Conservation (phyloP, 2,797 vertebrate genomes). For the Ptychobarbus kaznakovi region DNA sequence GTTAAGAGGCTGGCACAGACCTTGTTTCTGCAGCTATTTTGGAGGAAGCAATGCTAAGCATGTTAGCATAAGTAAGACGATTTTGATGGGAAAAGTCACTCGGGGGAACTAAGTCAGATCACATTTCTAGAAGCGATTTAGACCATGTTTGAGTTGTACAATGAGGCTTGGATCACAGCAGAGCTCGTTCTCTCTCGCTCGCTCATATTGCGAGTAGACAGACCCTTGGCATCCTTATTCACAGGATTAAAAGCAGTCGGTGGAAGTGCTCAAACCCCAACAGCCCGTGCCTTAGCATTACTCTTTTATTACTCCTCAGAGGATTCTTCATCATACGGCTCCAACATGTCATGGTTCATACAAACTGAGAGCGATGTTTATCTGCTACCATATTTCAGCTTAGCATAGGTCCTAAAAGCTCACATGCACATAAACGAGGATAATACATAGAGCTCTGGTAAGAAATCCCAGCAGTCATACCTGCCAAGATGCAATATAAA, state of each 20-base stretch:
- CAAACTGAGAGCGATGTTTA: slow-evolving; percentile 31
- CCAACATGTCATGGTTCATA: slow-evolving; percentile 29
- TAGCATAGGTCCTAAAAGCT: slow-evolving; percentile 3
- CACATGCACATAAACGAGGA: slow-evolving; percentile 9
- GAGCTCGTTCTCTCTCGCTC: slow-evolving; percentile 65
- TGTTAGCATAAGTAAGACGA: slow-evolving; percentile 73
- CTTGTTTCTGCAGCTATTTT: slow-evolving; percentile 75
- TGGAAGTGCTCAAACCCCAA: slow-evolving; percentile 61
- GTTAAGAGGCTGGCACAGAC: slow-evolving; percentile 68
- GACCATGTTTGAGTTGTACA: slow-evolving; percentile 72
- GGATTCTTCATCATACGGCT: slow-evolving; percentile 26
- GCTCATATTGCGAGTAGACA: slow-evolving; percentile 59
- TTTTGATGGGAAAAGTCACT: slow-evolving; percentile 71
- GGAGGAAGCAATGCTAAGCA: slow-evolving; percentile 75
- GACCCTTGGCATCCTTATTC: slow-evolving; percentile 69
- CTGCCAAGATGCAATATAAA: slow-evolving; percentile 35
- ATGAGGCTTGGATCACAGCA: slow-evolving; percentile 68
- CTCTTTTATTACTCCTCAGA: slow-evolving; percentile 31
- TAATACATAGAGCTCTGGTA: slow-evolving; percentile 6
- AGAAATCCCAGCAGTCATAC: slow-evolving; percentile 26
- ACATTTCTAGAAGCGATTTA: slow-evolving; percentile 66
- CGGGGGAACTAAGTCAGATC: slow-evolving; percentile 75
- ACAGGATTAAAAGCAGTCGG: slow-evolving; percentile 70
- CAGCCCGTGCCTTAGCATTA: slow-evolving; percentile 60
- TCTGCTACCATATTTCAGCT: slow-evolving; percentile 28